These are phyloP conservation scores for Florisuga fusca DNA, from an alignment of 2,797 vertebrate species.

Conservation along the genomic window DNA sequence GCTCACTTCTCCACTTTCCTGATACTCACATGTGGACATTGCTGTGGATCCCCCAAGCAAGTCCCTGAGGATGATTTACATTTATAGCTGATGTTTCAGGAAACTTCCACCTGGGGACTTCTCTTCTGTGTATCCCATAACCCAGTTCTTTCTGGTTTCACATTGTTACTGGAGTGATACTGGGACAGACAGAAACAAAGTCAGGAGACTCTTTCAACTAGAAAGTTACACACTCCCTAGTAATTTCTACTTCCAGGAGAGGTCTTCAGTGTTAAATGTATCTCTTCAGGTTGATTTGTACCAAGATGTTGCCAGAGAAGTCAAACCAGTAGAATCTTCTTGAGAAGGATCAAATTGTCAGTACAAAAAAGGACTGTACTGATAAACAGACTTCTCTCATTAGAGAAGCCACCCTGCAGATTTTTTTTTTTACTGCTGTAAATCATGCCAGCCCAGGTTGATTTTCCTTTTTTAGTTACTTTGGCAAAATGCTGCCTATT, in stretches of 20 bases:
- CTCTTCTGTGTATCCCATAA: background rate
- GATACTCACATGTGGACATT: background rate
- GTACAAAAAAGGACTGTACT: background rate
- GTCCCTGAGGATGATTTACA: background rate
- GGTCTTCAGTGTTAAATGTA: background rate
- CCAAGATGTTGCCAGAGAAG: background rate
- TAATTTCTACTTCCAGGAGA: background rate
- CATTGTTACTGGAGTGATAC: background rate
- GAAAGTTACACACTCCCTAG: background rate
- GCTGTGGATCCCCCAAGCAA: background rate
- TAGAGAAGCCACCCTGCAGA: background rate
- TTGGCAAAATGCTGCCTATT: slow-evolving; percentile 1
- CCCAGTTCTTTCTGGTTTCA: background rate
- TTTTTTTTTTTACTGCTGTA: background rate
- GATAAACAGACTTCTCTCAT: background rate
- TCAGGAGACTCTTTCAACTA: background rate
- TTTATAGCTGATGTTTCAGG: background rate
- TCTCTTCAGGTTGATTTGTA: background rate
- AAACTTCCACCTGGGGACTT: background rate
- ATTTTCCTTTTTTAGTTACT: background rate
- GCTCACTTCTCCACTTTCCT: background rate
- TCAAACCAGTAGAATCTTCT: background rate
- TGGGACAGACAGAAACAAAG: background rate
- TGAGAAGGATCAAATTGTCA: background rate
- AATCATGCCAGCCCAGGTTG: background rate